Evolutionary conservation across 2,113 vertebrate species (phyloP).

Genomic region (Crotalus tigris): DNA sequence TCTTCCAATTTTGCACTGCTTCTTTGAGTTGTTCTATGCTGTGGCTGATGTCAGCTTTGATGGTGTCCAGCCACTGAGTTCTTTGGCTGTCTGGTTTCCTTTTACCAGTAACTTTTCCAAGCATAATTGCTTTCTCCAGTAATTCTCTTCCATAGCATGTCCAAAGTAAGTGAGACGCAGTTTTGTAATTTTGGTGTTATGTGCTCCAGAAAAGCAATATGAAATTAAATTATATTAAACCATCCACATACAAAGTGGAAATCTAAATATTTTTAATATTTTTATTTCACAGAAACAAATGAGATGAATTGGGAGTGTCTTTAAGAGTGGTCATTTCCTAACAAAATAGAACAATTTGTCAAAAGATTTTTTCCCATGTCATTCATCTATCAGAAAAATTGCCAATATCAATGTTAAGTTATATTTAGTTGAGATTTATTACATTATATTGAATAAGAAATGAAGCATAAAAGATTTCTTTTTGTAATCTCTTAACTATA

Average conservation of each 20-base stretch:
- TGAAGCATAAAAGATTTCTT: not conserved
- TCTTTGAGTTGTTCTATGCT: not conserved
- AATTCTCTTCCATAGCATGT: not conserved
- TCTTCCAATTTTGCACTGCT: not conserved
- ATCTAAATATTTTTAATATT: conserved; percentile 32
- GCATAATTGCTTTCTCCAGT: not conserved
- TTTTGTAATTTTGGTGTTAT: not conserved
- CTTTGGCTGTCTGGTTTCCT: not conserved
- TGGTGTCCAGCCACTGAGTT: not conserved
- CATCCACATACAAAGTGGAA: conserved; percentile 37
- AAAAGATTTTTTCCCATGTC: conserved; percentile 26
- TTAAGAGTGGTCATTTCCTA: conserved; percentile 27
- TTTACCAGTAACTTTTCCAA: not conserved
- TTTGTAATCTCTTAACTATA: not conserved
- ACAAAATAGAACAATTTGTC: conserved; percentile 10
- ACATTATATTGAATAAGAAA: conserved; percentile 4
- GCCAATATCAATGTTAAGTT: fast-evolving
- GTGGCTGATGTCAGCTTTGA: not conserved
- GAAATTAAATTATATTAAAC: conserved; percentile 22
- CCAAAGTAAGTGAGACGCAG: not conserved
- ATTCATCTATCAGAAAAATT: not conserved
- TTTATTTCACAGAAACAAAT: conserved; percentile 24
- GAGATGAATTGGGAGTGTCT: conserved; percentile 16
- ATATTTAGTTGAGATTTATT: not conserved
- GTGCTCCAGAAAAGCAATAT: conserved; percentile 16